These are phyloP conservation scores for Eulemur rufifrons DNA, from an alignment of 2,113 vertebrate genomes.

Conservation along the genomic window DNA sequence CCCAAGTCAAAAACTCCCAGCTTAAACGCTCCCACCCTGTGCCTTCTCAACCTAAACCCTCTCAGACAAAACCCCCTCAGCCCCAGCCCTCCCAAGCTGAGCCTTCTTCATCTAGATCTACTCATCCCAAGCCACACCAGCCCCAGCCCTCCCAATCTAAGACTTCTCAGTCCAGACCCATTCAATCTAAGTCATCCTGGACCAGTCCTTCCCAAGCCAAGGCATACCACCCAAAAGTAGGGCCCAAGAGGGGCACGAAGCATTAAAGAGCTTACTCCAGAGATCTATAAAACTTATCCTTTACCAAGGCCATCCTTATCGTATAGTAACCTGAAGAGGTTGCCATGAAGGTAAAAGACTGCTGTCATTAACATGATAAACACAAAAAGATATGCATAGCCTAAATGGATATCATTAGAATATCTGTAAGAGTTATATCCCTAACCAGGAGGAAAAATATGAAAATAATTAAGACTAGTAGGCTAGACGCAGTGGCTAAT, in stretches of 20 bases:
- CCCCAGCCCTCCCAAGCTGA: neutral
- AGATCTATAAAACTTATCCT: neutral
- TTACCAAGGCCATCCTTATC: neutral
- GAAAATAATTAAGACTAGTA: neutral
- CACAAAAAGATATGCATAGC: neutral
- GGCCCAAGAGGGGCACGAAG: conserved; percentile 38
- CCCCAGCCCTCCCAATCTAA: neutral
- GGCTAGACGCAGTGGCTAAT: too few species aligned
- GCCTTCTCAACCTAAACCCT: neutral
- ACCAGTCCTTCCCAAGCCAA: conserved; percentile 26
- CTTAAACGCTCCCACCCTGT: neutral
- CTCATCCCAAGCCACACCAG: neutral
- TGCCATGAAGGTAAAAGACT: neutral
- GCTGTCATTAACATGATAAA: neutral
- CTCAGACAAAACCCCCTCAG: neutral
- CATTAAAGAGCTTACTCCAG: neutral
- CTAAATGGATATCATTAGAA: neutral
- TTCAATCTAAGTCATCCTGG: conserved; percentile 29
- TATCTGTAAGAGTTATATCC: neutral
- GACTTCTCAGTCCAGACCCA: neutral
- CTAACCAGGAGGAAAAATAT: neutral
- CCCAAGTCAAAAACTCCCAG: neutral
- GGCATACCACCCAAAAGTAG: neutral
- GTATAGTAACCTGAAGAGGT: neutral
- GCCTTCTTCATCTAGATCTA: neutral